Percentiles rank a stretch among this genome's conserved stretches.
Conservation (phyloP, 2,888 invertebrate species). For the Luperina nickerlii region DNA sequence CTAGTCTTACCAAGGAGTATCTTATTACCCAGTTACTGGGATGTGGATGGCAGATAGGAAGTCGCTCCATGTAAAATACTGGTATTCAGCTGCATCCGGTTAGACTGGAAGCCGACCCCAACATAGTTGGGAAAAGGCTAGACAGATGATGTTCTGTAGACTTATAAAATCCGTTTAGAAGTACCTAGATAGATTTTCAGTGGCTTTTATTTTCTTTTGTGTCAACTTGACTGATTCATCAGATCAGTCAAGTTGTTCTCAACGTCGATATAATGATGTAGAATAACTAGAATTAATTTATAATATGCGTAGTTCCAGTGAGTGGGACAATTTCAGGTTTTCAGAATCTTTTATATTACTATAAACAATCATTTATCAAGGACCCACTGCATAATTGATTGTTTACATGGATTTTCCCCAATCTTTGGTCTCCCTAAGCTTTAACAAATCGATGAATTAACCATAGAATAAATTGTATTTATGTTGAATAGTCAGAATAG, state of each 20-base stretch:
- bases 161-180: neutral
- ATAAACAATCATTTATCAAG: neutral
- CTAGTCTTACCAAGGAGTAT: no score
- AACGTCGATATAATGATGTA: neutral
- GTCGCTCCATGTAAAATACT: no score
- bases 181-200: neutral
- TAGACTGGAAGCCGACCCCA: no score
- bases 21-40: no score
- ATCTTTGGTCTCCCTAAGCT: conserved; percentile 33
- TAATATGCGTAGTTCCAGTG: neutral
- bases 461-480: conserved; percentile 56
- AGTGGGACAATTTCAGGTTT: neutral
- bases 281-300: neutral
- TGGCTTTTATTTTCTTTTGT: neutral
- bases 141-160: no score
- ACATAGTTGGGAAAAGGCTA: no score
- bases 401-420: conserved; percentile 13
- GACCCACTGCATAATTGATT: conserved; percentile 16
- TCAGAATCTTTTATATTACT: conserved; percentile 6
- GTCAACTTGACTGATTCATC: no score
- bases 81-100: no score
- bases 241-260: neutral
- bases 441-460: conserved; percentile 55
- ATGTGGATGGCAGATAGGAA: no score
- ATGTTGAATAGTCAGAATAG: conserved; percentile 58